phyloP scores from a whole-genome alignment of 2,888 invertebrate species.

The Chironomus riparius region DNA sequence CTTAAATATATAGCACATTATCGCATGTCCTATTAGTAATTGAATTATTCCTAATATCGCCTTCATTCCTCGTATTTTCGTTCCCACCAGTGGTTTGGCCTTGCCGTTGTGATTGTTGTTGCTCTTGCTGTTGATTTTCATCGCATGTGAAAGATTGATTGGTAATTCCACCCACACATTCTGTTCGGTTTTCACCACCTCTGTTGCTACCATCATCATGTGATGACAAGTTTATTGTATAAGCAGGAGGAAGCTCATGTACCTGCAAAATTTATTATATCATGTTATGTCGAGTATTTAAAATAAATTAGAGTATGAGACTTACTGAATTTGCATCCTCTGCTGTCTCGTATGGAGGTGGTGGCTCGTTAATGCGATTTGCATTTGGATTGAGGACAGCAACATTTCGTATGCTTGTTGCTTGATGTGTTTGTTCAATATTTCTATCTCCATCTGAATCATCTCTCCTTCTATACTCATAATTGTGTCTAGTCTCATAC shows the following conservation, averaged over 20 bases:
- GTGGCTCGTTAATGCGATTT: not conserved
- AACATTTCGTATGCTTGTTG: not conserved
- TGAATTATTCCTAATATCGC: not conserved
- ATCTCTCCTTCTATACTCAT: slow-evolving; percentile 3
- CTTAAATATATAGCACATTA: not conserved
- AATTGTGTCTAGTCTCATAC: slow-evolving; percentile 30
- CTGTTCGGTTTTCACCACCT: not conserved
- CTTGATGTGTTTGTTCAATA: not conserved
- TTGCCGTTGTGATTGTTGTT: not conserved
- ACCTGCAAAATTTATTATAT: not conserved
- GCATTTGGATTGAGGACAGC: slow-evolving; percentile 1
- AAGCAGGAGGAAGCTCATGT: slow-evolving; percentile 7
- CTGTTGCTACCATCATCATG: not conserved
- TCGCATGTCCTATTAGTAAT: not conserved
- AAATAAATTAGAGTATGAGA: not conserved
- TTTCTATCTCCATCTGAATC: not conserved
- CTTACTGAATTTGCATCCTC: not conserved
- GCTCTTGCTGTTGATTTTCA: not conserved
- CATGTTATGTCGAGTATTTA: not conserved
- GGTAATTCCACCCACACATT: not conserved
- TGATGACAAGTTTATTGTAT: slow-evolving; percentile 1
- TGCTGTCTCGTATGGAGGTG: not conserved
- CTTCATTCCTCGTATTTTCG: not conserved
- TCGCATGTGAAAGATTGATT: not conserved
- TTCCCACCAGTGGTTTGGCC: not conserved